Evolutionary conservation across 1,140 invertebrate species (phyloP).

Genomic region (Drosophila ananassae): DNA sequence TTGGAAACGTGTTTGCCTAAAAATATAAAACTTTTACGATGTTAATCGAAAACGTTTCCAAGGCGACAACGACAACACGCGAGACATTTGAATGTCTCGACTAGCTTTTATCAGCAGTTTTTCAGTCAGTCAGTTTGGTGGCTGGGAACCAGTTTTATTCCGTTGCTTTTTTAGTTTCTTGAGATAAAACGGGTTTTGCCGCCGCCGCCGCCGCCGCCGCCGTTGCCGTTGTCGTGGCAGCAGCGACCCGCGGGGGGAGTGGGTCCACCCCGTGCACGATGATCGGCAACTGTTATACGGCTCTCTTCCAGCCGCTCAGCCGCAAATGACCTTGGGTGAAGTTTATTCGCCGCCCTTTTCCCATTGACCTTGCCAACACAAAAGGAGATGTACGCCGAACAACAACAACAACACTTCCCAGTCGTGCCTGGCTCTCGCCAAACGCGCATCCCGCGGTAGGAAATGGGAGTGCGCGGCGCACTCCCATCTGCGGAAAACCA

Average conservation of each 20-base stretch:
- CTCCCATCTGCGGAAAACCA: too few relatives aligned
- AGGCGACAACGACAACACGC: constrained; percentile 16
- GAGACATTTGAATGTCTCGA: constrained; percentile 20
- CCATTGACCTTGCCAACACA: constrained; percentile 39
- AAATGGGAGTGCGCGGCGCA: too few relatives aligned
- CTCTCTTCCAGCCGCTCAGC: neutral
- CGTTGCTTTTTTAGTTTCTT: constrained; percentile 33
- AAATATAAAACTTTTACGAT: constrained; percentile 25
- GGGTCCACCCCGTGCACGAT: neutral
- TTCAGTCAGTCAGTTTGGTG: neutral
- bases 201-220: neutral
- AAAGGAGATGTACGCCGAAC: neutral
- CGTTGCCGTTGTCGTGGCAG: neutral
- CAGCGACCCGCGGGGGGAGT: too few relatives aligned
- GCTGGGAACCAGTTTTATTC: constrained; percentile 38
- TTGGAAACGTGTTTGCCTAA: constrained; percentile 28
- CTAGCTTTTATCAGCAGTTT: constrained; percentile 26
- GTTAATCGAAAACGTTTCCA: constrained; percentile 36
- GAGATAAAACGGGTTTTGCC: constrained; percentile 37
- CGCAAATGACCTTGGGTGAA: constrained; percentile 24
- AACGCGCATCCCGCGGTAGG: too few relatives aligned
- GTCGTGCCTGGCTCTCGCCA: too few relatives aligned
- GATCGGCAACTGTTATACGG: constrained; percentile 35
- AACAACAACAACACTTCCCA: neutral
- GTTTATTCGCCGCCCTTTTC: constrained; percentile 29